These are phyloP conservation scores for Nesidiocoris tenuis DNA, from an alignment of 2,888 invertebrate species.

Conservation along the genomic window DNA sequence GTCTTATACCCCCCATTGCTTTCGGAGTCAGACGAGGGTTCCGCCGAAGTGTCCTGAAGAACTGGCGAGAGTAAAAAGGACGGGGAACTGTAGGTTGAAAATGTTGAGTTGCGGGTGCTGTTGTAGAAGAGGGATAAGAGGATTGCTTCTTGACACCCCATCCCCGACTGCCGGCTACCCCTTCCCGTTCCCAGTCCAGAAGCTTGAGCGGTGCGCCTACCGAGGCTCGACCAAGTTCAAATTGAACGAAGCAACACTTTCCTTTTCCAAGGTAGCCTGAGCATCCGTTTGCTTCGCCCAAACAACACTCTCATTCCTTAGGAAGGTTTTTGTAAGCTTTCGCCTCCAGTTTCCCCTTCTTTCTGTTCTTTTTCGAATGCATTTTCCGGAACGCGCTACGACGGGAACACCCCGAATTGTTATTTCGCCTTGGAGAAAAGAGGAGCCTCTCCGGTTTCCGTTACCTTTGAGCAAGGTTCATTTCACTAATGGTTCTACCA, in stretches of 20 bases:
- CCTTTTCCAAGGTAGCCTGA: background rate
- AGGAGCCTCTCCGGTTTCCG: background rate
- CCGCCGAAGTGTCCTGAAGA: background rate
- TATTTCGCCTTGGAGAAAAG: constrained; percentile 1
- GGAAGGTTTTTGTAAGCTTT: constrained; percentile 8
- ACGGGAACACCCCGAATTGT: background rate
- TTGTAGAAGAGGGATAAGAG: background rate
- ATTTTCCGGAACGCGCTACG: background rate
- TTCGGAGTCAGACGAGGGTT: background rate
- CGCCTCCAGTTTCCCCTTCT: background rate
- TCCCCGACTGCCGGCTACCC: constrained; percentile 1
- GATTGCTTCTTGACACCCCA: constrained; percentile 27
- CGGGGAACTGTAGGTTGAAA: background rate
- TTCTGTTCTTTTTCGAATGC: background rate
- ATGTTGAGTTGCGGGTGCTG: background rate
- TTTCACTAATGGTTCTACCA: constrained; percentile 17
- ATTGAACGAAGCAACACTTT: constrained; percentile 18
- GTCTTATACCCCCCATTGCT: background rate
- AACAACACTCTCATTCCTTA: background rate
- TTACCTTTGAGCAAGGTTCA: constrained; percentile 15
- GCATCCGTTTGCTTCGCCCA: background rate
- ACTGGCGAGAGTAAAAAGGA: background rate
- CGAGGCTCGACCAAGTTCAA: constrained; percentile 11
- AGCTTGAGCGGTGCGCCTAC: background rate
- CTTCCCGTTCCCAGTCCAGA: background rate